Evolutionary conservation across 2,113 vertebrate species (phyloP).

Genomic region (Pelodiscus sinensis): DNA sequence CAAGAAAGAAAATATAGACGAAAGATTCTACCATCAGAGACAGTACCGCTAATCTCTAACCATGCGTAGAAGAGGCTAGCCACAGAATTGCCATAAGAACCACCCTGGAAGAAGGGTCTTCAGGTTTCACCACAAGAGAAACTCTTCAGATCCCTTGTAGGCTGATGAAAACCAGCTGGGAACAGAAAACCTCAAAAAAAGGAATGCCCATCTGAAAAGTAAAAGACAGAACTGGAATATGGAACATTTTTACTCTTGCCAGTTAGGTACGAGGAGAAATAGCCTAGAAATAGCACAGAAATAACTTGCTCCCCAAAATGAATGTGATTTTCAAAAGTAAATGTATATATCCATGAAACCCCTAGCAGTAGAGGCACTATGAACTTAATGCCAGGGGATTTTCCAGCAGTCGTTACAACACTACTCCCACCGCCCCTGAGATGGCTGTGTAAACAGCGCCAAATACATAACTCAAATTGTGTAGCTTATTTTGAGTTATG

Average conservation of each 20-base stretch:
- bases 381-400: not conserved
- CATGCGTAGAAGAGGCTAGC: not conserved
- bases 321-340: not conserved
- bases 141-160: not conserved
- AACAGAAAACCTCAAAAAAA: not conserved
- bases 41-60: not conserved
- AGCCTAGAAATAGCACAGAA: not conserved
- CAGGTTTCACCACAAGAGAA: not conserved
- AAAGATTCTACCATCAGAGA: not conserved
- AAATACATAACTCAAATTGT: too few relatives aligned
- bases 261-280: not conserved
- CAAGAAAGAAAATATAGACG: too few relatives aligned
- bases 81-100: not conserved
- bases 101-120: not conserved
- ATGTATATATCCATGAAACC: rapidly evolving
- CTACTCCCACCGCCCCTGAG: not conserved
- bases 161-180: not conserved
- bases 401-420: rapidly evolving
- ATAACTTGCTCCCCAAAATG: not conserved
- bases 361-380: not conserved
- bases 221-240: not conserved
- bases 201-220: not conserved
- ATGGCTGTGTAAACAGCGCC: too few relatives aligned
- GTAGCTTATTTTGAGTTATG: too few relatives aligned
- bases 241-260: not conserved